Evolutionary conservation across 2,113 vertebrate species (phyloP).

Genomic region (Morone saxatilis): DNA sequence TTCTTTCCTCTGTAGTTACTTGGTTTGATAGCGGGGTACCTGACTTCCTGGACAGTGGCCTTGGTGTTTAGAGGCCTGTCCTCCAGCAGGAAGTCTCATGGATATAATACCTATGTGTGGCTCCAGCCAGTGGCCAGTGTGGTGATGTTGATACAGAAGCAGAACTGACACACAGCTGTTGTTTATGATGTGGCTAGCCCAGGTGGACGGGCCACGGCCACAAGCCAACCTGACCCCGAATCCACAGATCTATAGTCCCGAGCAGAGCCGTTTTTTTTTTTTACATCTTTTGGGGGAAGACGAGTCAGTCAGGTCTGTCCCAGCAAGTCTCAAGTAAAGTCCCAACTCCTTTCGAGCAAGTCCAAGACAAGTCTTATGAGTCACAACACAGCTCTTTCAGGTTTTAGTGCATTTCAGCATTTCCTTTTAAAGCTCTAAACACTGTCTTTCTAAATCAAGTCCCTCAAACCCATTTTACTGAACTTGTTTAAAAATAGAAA

Average conservation of each 20-base stretch:
- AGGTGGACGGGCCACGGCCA: constrained; percentile 78
- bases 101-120: constrained; percentile 78
- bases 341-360: constrained; percentile 29
- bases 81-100: constrained; percentile 71
- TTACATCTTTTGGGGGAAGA: constrained; percentile 33
- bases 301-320: constrained; percentile 41
- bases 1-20: constrained; percentile 12
- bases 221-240: constrained; percentile 74
- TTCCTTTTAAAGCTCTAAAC: background rate
- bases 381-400: background rate
- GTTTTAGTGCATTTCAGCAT: background rate
- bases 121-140: constrained; percentile 73
- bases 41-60: constrained; percentile 75
- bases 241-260: constrained; percentile 86
- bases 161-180: constrained; percentile 75
- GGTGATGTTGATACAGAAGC: constrained; percentile 80
- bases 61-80: constrained; percentile 60
- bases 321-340: constrained; percentile 8
- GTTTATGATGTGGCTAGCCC: constrained; percentile 85
- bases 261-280: constrained; percentile 64
- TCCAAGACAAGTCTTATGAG: background rate
- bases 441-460: background rate
- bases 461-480: background rate
- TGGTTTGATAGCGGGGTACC: constrained; percentile 36
- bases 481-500: background rate